Evolutionary conservation across 2,797 vertebrate species (phyloP), one percentile per base, ranked within the genome.

Genomic region (Vespertilio murinus): DNA sequence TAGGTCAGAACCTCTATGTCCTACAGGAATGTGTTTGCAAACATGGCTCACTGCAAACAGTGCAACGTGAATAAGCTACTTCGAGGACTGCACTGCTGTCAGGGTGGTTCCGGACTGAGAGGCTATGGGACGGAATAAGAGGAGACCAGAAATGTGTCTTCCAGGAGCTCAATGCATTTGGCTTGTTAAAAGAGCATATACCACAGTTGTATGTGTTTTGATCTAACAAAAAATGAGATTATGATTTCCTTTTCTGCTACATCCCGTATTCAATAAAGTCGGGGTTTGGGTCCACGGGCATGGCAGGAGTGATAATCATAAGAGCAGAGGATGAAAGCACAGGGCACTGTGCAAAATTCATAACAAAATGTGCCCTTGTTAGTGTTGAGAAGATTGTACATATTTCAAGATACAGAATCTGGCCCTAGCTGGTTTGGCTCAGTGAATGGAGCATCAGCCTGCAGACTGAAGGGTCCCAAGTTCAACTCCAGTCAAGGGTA

Each of bases 311-410:
- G 18, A 40, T 28, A 1, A 49, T 30, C n/a, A 8, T 1, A 40
- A 64, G 9, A 17, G 10, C 0, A 3, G 23, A 25, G 33, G 70
- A 38, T 45, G 20, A 11, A 4, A 38, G 1, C 0, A 1, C 38
- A 30, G 38, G 38, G 5, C 0, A 2, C 8, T 10, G 17, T 28
- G 28, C 9, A 25, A 71, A 88, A 38, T 3, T 1, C 20, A 5
- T 0, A 42, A 73, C 25, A 28, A 5, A 64, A 84, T 0, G 18
- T 56, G 45, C 67, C 89, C 70, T 4, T 4, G 18, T 70, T 33
- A 33, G 30, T 54, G 25, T 5, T 10, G 12, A n/a, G 8, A 6
- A 38, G 12, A 42, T 3, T 25, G 10, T 25, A 47, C 40, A 5
- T 13, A 67, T 82, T 70, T 70, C 74, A 69, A 73, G 35, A 38